Conservation (phyloP, 1,140 invertebrate species). For the Eciton burchellii region DNA sequence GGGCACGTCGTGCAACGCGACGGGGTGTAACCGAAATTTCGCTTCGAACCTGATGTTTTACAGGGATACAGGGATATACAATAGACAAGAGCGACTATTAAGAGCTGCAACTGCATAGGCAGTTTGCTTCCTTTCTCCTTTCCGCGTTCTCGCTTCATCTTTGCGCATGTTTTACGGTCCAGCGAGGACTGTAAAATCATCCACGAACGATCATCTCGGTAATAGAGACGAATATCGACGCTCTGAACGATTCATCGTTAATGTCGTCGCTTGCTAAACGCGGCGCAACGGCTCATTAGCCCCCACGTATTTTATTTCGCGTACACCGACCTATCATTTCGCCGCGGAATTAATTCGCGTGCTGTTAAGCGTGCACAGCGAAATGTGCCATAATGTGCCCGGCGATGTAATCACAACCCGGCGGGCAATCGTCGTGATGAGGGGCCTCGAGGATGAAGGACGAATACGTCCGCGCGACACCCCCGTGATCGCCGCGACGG, state of each 20-base stretch:
- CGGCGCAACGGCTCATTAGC: background rate
- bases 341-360: conserved; percentile 65
- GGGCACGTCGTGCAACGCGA: conserved; percentile 5
- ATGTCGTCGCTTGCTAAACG: background rate
- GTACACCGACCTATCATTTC: conserved; percentile 52
- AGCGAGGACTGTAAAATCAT: background rate
- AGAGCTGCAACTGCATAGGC: conserved; percentile 12
- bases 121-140: background rate
- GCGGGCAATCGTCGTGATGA: conserved; percentile 74
- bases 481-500: conserved; percentile 71
- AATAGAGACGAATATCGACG: background rate
- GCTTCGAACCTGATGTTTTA: conserved; percentile 6
- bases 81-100: conserved; percentile 32
- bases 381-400: conserved; percentile 48
- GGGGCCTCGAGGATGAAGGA: conserved; percentile 65
- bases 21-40: background rate
- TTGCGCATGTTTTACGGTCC: background rate
- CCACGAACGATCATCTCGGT: background rate
- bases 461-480: conserved; percentile 76
- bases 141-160: background rate
- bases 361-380: conserved; percentile 41
- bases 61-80: conserved; percentile 1
- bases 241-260: background rate
- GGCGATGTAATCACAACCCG: conserved; percentile 68
- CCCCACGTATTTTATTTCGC: conserved; percentile 24